Evolutionary conservation across 2,113 vertebrate genomes (phyloP).

Genomic region (Anolis sagrei): DNA sequence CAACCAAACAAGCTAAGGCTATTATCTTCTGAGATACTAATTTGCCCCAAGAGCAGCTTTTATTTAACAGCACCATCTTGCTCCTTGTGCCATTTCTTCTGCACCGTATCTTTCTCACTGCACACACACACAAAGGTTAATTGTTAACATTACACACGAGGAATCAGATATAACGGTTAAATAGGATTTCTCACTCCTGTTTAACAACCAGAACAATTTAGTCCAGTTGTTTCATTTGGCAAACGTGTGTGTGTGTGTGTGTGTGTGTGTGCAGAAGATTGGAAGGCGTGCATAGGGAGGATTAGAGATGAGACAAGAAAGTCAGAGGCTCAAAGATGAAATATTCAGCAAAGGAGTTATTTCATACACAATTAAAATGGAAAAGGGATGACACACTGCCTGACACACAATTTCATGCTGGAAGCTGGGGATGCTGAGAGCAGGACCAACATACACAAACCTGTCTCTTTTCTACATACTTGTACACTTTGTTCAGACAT

Average conservation of each 20-base stretch:
- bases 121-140: conserved; percentile 41
- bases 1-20: conserved; percentile 31
- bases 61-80: conserved; percentile 51
- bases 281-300: background rate
- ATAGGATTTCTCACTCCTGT: conserved; percentile 35
- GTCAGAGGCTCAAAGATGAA: background rate
- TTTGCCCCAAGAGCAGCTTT: conserved; percentile 53
- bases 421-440: too few relatives aligned
- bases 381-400: conserved; percentile 18
- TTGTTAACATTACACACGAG: conserved; percentile 57
- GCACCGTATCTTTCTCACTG: conserved; percentile 28
- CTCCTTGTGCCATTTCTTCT: conserved; percentile 44
- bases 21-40: conserved; percentile 51
- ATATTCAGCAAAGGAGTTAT: background rate
- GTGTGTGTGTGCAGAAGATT: background rate
- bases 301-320: background rate
- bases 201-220: conserved; percentile 49
- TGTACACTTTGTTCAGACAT: too few relatives aligned
- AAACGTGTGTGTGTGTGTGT: background rate
- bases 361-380: conserved; percentile 28
- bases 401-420: background rate
- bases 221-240: conserved; percentile 22
- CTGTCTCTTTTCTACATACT: too few relatives aligned
- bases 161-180: conserved; percentile 47
- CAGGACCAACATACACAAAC: too few relatives aligned